phyloP scores from a whole-genome alignment of 64 coral and sea anemone species.

The Actinia tenebrosa region DNA sequence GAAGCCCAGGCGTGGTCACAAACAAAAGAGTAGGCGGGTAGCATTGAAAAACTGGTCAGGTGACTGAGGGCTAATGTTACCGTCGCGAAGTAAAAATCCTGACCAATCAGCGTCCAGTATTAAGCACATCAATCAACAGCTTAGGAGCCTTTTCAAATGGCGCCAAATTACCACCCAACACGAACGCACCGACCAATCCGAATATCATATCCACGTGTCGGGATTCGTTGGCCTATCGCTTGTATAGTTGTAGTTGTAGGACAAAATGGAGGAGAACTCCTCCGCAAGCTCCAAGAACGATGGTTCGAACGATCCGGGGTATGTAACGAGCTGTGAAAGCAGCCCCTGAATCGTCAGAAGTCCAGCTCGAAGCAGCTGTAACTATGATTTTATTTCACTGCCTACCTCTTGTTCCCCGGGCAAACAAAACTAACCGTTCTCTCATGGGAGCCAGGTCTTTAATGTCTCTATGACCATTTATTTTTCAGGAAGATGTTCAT shows the following conservation, averaged over 20 bases:
- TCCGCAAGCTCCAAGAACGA: conserved; percentile 78
- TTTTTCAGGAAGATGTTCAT: conserved; percentile 94
- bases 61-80: conserved; percentile 44
- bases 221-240: conserved; percentile 74
- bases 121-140: conserved; percentile 76
- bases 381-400: background rate
- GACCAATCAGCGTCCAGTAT: conserved; percentile 69
- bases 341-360: background rate
- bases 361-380: background rate
- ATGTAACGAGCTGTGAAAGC: background rate
- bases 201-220: conserved; percentile 97
- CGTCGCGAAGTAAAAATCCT: conserved; percentile 42
- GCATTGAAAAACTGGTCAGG: conserved; percentile 58
- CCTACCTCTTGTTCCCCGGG: background rate
- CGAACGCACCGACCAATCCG: conserved; percentile 92
- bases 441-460: conserved; percentile 15
- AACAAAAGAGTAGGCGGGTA: conserved; percentile 73
- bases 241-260: conserved; percentile 99
- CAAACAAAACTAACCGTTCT: conserved; percentile 21
- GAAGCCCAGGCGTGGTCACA: conserved; percentile 55
- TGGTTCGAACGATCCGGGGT: conserved; percentile 92
- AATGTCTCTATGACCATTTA: conserved; percentile 8
- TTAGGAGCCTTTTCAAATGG: conserved; percentile 98
- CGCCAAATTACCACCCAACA: conserved; percentile 97
- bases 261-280: conserved; percentile 96